phyloP scores from a whole-genome alignment of 2,888 invertebrate genomes.

The Coenonympha glycerion region DNA sequence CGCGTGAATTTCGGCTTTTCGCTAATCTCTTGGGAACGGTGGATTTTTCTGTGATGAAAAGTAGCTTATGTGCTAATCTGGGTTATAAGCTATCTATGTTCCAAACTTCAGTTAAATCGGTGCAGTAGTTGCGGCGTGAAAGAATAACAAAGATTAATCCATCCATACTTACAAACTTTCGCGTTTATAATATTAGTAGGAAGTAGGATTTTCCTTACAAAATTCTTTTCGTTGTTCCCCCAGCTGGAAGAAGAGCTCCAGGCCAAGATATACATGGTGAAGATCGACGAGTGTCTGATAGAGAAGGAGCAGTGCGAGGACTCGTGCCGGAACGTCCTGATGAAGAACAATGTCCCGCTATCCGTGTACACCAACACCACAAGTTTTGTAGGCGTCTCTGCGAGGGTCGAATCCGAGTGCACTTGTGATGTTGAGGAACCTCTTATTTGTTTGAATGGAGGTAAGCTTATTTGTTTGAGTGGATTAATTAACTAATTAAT shows the following conservation, averaged over 20 bases:
- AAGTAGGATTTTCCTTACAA: too few relatives aligned
- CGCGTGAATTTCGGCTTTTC: too few relatives aligned
- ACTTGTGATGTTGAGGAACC: conserved; percentile 77
- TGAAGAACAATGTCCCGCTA: conserved; percentile 82
- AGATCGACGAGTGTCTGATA: conserved; percentile 91
- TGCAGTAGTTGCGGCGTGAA: too few relatives aligned
- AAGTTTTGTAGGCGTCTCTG: conserved; percentile 94
- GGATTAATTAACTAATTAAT: too few relatives aligned
- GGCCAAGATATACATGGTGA: conserved; percentile 88
- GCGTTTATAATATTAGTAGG: not conserved
- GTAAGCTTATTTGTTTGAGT: conserved; percentile 52
- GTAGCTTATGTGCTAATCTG: too few relatives aligned
- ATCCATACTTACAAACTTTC: not conserved
- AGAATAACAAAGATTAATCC: too few relatives aligned
- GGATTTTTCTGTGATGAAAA: too few relatives aligned
- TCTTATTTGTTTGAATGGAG: conserved; percentile 85
- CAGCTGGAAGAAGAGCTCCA: conserved; percentile 82
- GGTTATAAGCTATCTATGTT: too few relatives aligned
- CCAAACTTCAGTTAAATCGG: too few relatives aligned
- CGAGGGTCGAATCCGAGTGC: conserved; percentile 87
- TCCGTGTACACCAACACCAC: conserved; percentile 94
- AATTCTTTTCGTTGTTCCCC: too few relatives aligned
- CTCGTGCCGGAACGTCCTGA: conserved; percentile 88
- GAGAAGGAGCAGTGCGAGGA: conserved; percentile 82
- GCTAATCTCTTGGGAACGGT: too few relatives aligned